Percentiles rank a stretch among this genome's conserved stretches.
Conservation (phyloP, 2,113 vertebrate genomes). For the Oreochromis aureus region DNA sequence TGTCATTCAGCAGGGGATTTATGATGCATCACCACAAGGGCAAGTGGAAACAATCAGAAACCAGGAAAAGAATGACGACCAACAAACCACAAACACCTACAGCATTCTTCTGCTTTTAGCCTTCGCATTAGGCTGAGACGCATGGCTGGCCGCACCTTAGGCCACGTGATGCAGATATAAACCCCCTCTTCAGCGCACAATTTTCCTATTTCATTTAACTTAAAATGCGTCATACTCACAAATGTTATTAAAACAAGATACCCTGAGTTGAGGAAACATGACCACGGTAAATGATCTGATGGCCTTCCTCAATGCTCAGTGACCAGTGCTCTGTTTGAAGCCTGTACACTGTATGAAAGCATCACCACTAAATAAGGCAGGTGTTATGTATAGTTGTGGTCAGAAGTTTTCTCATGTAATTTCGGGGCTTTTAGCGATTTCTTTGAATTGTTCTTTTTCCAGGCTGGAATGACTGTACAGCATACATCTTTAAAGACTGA, state of each 20-base stretch:
- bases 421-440: background rate
- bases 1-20: constrained; percentile 27
- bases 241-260: background rate
- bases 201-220: background rate
- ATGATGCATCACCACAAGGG: constrained; percentile 6
- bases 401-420: background rate
- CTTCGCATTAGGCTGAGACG: background rate
- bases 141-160: background rate
- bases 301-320: background rate
- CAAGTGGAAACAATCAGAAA: constrained; percentile 23
- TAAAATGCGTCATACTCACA: background rate
- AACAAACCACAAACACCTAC: background rate
- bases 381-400: background rate
- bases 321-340: background rate
- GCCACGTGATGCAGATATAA: background rate
- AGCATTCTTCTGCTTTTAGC: background rate
- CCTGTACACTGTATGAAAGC: background rate
- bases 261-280: background rate
- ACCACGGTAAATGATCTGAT: background rate
- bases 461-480: background rate
- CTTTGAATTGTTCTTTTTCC: background rate
- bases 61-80: constrained; percentile 6
- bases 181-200: background rate
- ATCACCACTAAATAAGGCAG: background rate
- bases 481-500: background rate